These are phyloP conservation scores for Andrena fulva DNA, from an alignment of 2,888 invertebrate genomes.

Conservation along the genomic window DNA sequence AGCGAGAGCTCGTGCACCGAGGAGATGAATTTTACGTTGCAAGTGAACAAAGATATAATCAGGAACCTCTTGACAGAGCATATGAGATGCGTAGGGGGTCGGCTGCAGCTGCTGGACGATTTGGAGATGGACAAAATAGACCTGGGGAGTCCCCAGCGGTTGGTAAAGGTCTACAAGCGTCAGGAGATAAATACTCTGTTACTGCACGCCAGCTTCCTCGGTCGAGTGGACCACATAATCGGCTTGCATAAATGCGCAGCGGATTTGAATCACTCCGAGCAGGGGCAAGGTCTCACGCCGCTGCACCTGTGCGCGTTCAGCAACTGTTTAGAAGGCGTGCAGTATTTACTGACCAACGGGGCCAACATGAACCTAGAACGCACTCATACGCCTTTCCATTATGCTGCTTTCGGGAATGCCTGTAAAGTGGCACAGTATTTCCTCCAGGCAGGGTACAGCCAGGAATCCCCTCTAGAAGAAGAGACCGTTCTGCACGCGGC, in stretches of 20 bases:
- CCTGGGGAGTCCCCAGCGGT: constrained; percentile 86
- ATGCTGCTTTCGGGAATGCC: constrained; percentile 95
- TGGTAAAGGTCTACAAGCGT: constrained; percentile 87
- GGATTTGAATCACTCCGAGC: constrained; percentile 89
- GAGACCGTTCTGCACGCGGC: constrained; percentile 94
- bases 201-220: constrained; percentile 91
- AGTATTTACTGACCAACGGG: constrained; percentile 89
- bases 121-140: constrained; percentile 89
- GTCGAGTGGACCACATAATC: constrained; percentile 89
- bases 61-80: constrained; percentile 91
- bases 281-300: constrained; percentile 90
- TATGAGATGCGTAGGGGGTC: constrained; percentile 89
- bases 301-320: constrained; percentile 92
- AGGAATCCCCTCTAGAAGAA: constrained; percentile 88
- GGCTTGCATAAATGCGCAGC: constrained; percentile 89
- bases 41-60: constrained; percentile 87
- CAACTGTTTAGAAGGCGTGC: constrained; percentile 90
- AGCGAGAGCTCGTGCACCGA: constrained; percentile 91
- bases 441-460: constrained; percentile 89
- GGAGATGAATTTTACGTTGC: constrained; percentile 81
- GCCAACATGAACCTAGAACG: constrained; percentile 90
- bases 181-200: constrained; percentile 90
- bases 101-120: constrained; percentile 90
- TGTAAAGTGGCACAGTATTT: constrained; percentile 92
- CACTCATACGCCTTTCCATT: constrained; percentile 93